A percentile compares a stretch with the other conserved stretches of the same genome.
Conservation (phyloP, 2,888 invertebrate genomes). For the Diadegma fenestrale region DNA sequence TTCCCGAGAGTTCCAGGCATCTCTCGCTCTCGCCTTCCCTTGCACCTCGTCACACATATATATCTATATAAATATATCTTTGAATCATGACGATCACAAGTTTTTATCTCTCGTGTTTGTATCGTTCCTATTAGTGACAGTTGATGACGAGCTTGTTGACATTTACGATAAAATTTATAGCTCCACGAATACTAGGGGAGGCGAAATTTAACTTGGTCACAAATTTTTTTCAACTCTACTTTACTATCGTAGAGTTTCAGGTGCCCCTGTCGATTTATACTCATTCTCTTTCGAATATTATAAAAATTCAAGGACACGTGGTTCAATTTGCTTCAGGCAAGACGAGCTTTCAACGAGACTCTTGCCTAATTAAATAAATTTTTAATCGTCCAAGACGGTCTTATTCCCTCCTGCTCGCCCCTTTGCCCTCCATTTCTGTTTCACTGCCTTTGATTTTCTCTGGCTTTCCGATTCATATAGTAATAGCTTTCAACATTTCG, state of each 20-base stretch:
- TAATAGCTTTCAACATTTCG: slow-evolving; percentile 14
- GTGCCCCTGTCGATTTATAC: not conserved
- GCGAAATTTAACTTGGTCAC: not conserved
- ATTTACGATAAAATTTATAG: slow-evolving; percentile 27
- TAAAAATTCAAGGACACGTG: not conserved
- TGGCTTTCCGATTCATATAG: not conserved
- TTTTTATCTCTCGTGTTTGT: slow-evolving; percentile 16
- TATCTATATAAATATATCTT: not conserved
- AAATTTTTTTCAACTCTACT: not conserved
- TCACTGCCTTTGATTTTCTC: not conserved
- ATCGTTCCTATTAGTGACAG: slow-evolving; percentile 34
- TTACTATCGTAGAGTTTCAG: not conserved
- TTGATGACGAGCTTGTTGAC: slow-evolving; percentile 15
- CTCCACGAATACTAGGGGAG: not conserved
- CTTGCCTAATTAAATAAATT: slow-evolving; percentile 75
- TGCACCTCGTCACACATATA: slow-evolving; percentile 35
- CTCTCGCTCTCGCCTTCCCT: slow-evolving; percentile 54
- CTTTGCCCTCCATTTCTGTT: not conserved
- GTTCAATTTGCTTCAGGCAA: slow-evolving; percentile 7
- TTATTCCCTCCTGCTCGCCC: not conserved
- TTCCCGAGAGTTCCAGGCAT: slow-evolving; percentile 62
- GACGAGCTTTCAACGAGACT: slow-evolving; percentile 10
- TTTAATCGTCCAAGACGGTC: slow-evolving; percentile 70
- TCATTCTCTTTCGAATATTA: not conserved
- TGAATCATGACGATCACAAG: slow-evolving; percentile 30